Base-by-base conservation (phyloP, 2,797 vertebrate genomes). In the Helostoma temminkii region DNA sequence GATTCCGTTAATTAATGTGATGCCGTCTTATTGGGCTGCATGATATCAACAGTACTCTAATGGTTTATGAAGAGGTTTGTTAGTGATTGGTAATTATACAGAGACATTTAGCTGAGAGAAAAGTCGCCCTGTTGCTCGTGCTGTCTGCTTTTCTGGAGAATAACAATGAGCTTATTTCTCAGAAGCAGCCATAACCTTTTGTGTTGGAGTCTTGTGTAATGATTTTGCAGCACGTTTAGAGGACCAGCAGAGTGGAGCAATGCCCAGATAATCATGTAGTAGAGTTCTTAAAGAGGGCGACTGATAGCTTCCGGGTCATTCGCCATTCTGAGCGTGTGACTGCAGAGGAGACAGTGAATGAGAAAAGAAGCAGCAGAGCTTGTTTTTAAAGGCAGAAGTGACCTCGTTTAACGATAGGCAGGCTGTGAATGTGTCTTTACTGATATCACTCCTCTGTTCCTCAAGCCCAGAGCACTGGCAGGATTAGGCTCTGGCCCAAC, bases 201-300 rank as follows among this genome's bases (percentile, higher is more conserved):
- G 61, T 52, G 28, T 15, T 25, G 34, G 10, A 3, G 25, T 49
- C 36, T 46, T 28, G 36, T 37, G 8, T 32, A 59, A 66, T 64
- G 36, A 56, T 57, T 71, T 69, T 12, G 45, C 66, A 37, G 49
- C 49, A 14, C 1, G 47, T 73, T 69, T 32, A 14, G 21, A 39
- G 34, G 60, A 10, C 39, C 54, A 12, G 24, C 59, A 25, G 69
- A 24, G 57, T 69, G 66, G 32, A 68, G 41, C 45, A 18, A 58
- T 32, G 43, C 68, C 73, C 52, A 15, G 45, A 77, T 85, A 73
- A 80, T 76, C 66, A 64, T 32, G 16, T 26, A 30, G 60, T 30
- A 60, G 52, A 74, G 56, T 87, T 83, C 71, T 71, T 79, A 86
- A 91, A 72, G 81, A 88, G 86, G 87, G 49, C 80, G 82, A 67